A percentile compares a stretch with the other conserved stretches of the same genome.
phyloP scores from a whole-genome alignment of 2,797 vertebrate species.

The Platalea minor region DNA sequence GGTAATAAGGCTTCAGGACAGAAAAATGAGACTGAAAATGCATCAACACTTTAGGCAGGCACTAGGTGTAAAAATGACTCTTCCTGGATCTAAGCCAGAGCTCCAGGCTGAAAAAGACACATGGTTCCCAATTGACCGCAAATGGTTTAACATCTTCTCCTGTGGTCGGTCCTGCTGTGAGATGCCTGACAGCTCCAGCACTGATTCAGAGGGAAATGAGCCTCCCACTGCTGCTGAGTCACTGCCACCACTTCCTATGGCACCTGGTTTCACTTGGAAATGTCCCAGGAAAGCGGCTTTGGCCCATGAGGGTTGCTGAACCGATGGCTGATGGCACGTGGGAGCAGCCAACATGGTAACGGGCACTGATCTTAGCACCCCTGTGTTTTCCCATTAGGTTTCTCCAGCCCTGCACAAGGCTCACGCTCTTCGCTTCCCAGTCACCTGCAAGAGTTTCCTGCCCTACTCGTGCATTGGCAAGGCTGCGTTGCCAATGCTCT shows the following conservation, averaged over 20 bases:
- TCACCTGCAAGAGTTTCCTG: background rate
- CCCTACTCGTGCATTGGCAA: rapidly evolving
- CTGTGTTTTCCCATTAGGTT: background rate
- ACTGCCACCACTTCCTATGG: background rate
- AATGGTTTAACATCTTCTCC: background rate
- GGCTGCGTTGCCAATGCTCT: rapidly evolving
- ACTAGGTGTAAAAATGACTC: background rate
- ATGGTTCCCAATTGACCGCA: background rate
- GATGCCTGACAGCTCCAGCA: background rate
- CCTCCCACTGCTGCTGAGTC: background rate
- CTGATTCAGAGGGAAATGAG: background rate
- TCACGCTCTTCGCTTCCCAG: background rate
- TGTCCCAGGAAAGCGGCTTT: background rate
- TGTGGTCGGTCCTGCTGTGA: background rate
- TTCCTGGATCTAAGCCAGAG: background rate
- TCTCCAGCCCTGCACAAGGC: background rate
- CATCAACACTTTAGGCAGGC: background rate
- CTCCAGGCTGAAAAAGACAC: background rate
- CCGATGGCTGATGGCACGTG: background rate
- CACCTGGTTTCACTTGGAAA: background rate
- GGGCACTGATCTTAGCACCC: background rate
- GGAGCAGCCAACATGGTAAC: background rate
- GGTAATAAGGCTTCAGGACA: background rate
- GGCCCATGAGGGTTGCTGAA: background rate
- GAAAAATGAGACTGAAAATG: background rate